Evolutionary conservation across 2,797 vertebrate genomes (phyloP).

Genomic region (Poliocrania exsul): DNA sequence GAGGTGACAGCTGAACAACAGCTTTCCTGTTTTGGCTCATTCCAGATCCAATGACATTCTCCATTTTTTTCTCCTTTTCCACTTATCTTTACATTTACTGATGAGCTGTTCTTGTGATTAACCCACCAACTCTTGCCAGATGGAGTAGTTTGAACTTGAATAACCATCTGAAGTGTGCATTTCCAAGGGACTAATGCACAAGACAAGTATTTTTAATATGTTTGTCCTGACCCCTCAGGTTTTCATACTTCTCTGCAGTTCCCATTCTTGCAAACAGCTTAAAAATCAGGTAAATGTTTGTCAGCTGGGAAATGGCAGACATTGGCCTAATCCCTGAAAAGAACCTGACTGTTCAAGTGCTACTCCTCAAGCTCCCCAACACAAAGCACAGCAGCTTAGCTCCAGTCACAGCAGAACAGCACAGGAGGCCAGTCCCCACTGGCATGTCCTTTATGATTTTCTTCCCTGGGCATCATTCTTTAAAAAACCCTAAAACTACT

Average conservation of each 20-base stretch:
- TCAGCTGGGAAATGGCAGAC: not conserved
- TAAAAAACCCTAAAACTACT: not conserved
- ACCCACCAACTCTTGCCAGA: not conserved
- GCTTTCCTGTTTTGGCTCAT: not conserved
- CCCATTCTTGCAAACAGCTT: not conserved
- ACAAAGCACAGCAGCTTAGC: not conserved
- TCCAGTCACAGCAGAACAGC: not conserved
- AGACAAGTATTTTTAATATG: not conserved
- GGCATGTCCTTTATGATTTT: not conserved
- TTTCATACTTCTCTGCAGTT: not conserved
- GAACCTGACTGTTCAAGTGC: not conserved
- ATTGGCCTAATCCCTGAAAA: rapidly evolving
- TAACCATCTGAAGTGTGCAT: not conserved
- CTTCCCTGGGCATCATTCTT: not conserved
- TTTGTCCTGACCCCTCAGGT: not conserved
- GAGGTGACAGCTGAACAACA: not conserved
- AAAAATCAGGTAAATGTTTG: not conserved
- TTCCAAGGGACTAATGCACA: not conserved
- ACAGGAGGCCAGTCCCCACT: not conserved
- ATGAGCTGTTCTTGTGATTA: not conserved
- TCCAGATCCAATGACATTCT: not conserved
- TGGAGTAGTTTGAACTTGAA: not conserved
- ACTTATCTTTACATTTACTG: not conserved
- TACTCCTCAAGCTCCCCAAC: not conserved
- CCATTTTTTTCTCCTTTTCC: not conserved